These are phyloP conservation scores for Solen grandis DNA, from an alignment of 1,140 invertebrate genomes.

Conservation along the genomic window DNA sequence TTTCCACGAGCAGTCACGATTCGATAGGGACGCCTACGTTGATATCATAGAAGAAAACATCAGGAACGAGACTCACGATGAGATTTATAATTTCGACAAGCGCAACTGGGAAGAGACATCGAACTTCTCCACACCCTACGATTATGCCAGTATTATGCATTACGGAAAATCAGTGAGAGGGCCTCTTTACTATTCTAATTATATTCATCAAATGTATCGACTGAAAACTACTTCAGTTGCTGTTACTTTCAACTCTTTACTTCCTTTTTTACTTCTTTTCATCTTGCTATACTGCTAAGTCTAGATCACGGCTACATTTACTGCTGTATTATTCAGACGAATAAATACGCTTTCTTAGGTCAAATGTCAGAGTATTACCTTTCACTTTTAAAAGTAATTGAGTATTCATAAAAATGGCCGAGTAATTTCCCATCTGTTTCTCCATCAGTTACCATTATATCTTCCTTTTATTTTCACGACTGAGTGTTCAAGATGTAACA, in stretches of 20 bases:
- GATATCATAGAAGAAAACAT: conserved; percentile 72
- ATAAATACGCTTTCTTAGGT: neutral
- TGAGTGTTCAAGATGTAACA: too few relatives aligned
- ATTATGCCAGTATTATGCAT: conserved; percentile 81
- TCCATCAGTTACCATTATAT: too few relatives aligned
- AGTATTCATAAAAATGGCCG: too few relatives aligned
- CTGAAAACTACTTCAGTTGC: neutral
- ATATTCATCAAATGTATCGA: too few relatives aligned
- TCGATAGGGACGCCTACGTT: conserved; percentile 77
- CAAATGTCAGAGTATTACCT: too few relatives aligned
- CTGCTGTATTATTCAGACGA: neutral
- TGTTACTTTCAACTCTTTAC: neutral
- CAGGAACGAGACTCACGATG: conserved; percentile 73
- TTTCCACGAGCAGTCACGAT: conserved; percentile 79
- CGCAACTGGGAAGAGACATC: conserved; percentile 77
- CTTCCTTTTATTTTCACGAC: too few relatives aligned
- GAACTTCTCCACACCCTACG: conserved; percentile 81
- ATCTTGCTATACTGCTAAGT: neutral
- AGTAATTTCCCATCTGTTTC: too few relatives aligned
- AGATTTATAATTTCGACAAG: conserved; percentile 82
- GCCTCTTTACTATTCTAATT: too few relatives aligned
- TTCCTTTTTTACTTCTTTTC: neutral
- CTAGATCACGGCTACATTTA: neutral
- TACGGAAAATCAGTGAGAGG: conserved; percentile 63
- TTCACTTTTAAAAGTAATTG: too few relatives aligned